phyloP scores from a whole-genome alignment of 1,140 invertebrate genomes.

The Saccostrea echinata region DNA sequence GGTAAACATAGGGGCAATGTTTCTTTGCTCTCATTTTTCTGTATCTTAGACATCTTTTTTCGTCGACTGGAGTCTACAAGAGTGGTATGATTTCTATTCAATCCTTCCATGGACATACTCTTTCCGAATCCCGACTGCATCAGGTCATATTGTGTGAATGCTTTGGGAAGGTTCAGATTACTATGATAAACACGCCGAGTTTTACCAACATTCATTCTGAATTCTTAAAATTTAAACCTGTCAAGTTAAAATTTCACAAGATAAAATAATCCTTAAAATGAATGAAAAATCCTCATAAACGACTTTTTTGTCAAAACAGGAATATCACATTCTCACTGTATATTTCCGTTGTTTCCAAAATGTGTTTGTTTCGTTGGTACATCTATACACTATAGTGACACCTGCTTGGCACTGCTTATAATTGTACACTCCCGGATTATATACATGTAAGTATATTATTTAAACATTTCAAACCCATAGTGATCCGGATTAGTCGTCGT shows the following conservation, averaged over 20 bases:
- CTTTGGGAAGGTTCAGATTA: conserved; percentile 51
- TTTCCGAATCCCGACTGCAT: conserved; percentile 45
- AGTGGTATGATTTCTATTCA: conserved; percentile 46
- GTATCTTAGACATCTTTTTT: background rate
- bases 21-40: conserved; percentile 24
- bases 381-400: background rate
- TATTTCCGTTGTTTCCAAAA: background rate
- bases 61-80: background rate
- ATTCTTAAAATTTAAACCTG: background rate
- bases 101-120: conserved; percentile 51
- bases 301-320: background rate
- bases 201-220: conserved; percentile 15
- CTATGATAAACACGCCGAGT: conserved; percentile 49
- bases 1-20: conserved; percentile 50
- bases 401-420: background rate
- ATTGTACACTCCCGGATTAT: conserved; percentile 8
- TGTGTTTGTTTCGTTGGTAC: background rate
- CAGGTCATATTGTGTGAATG: conserved; percentile 56
- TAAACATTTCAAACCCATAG: conserved; percentile 38
- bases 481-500: conserved; percentile 27
- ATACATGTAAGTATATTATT: conserved; percentile 20
- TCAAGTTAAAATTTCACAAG: background rate
- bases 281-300: background rate
- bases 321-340: background rate
- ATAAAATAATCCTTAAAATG: background rate